These are phyloP conservation scores for human DNA, from an alignment of 2,113 vertebrate genomes.

Conservation along the genomic window GRCh38 chrX:10951501-10952000, in stretches of 20 bases:
- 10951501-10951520: conserved; percentile 37
- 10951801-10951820: conserved; percentile 64
- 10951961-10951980: conserved; percentile 65
- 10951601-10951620: conserved; percentile 62
- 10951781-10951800: conserved; percentile 70
- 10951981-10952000: conserved; percentile 81
- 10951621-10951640: conserved; percentile 71
- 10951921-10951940: conserved; percentile 72
- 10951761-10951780: conserved; percentile 80
- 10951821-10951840: conserved; percentile 67
- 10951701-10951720: conserved; percentile 76
- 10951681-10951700: conserved; percentile 75
- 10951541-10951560: conserved; percentile 46
- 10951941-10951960: conserved; percentile 77
- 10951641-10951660: conserved; percentile 78
- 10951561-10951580: neutral
- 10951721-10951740: conserved; percentile 80
- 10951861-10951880: conserved; percentile 63
- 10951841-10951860: conserved; percentile 66
- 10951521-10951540: conserved; percentile 47
- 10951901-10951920: conserved; percentile 69
- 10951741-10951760: conserved; percentile 77
- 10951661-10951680: conserved; percentile 80
- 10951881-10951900: conserved; percentile 72
- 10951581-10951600: conserved; percentile 44